These are phyloP conservation scores for Salpingus planirostris DNA, from an alignment of 2,888 invertebrate species.

Conservation along the genomic window DNA sequence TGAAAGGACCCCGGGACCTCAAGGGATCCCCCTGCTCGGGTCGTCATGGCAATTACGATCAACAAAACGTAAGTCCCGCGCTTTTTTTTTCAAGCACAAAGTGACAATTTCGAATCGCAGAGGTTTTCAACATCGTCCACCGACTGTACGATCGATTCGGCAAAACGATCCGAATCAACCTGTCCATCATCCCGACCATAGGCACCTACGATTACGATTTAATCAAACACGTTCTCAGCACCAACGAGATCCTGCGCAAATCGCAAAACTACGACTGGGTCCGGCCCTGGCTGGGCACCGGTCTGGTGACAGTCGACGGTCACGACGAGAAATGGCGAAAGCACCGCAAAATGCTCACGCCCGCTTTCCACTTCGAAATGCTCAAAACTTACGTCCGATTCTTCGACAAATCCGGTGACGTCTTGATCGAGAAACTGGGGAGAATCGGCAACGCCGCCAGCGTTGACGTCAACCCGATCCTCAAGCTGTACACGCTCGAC, in stretches of 20 bases:
- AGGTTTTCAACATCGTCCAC: too few relatives aligned
- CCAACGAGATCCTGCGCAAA: slow-evolving; percentile 29
- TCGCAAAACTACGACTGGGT: slow-evolving; percentile 31
- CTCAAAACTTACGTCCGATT: slow-evolving; percentile 60
- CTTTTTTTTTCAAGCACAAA: too few relatives aligned
- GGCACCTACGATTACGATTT: slow-evolving; percentile 19
- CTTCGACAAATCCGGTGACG: slow-evolving; percentile 54
- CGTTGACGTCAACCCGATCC: slow-evolving; percentile 52
- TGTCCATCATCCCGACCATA: too few relatives aligned
- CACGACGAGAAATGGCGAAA: slow-evolving; percentile 53
- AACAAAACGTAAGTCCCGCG: too few relatives aligned
- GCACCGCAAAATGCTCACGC: slow-evolving; percentile 63
- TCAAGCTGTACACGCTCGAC: slow-evolving; percentile 53
- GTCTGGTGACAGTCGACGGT: slow-evolving; percentile 36
- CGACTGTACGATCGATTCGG: too few relatives aligned
- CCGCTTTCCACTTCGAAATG: slow-evolving; percentile 71
- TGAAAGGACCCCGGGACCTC: too few relatives aligned
- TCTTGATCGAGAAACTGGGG: slow-evolving; percentile 49
- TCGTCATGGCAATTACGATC: too few relatives aligned
- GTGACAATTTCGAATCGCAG: too few relatives aligned
- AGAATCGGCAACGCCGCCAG: slow-evolving; percentile 35
- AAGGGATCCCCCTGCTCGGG: too few relatives aligned
- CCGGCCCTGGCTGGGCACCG: slow-evolving; percentile 34
- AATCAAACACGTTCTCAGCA: slow-evolving; percentile 27
- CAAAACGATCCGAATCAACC: too few relatives aligned